Conservation (phyloP, 2,113 vertebrate species). For the Brachypteracias leptosomus region DNA sequence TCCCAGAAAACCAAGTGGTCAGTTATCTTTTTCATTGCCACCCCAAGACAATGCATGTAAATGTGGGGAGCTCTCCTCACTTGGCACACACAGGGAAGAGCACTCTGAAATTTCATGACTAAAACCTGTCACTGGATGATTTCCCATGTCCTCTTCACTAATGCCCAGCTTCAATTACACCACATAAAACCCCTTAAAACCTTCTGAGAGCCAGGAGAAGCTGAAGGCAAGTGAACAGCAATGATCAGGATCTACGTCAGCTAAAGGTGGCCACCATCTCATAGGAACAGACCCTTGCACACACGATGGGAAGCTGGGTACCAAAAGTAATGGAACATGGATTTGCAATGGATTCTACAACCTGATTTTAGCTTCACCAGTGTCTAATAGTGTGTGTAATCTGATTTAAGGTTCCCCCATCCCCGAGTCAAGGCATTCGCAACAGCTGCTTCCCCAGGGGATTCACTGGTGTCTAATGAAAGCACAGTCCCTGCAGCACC, state of each 20-base stretch:
- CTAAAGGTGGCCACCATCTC: background rate
- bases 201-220: background rate
- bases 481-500: background rate
- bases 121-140: background rate
- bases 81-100: background rate
- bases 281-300: background rate
- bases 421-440: rapidly evolving
- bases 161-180: background rate
- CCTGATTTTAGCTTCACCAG: background rate
- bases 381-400: background rate
- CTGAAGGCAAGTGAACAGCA: background rate
- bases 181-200: background rate
- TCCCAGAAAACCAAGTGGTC: conserved; percentile 29
- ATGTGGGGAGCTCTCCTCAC: background rate
- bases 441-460: background rate
- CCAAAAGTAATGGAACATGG: background rate
- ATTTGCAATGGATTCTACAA: background rate
- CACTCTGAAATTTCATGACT: background rate
- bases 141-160: background rate
- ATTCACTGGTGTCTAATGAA: background rate
- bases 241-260: background rate
- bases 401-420: background rate
- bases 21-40: conserved; percentile 9
- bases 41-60: background rate
- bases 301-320: rapidly evolving